Conservation (phyloP, 2,797 vertebrate genomes). For the Uromys caudimaculatus region DNA sequence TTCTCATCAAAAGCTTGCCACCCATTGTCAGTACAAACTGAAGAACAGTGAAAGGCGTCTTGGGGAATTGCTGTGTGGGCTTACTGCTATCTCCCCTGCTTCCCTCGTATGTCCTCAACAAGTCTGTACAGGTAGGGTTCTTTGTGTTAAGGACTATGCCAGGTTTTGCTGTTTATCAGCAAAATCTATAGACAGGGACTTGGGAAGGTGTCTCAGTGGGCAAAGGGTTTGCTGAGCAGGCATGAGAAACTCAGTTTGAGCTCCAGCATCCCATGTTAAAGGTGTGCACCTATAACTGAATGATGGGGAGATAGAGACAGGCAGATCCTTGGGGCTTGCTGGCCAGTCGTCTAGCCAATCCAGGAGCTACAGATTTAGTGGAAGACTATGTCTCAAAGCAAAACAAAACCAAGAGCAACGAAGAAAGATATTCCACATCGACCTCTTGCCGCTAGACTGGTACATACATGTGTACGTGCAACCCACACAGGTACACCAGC, state of each 20-base stretch:
- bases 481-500: not conserved
- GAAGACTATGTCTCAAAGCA: not conserved
- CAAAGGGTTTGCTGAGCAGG: not conserved
- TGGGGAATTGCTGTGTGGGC: slow-evolving; percentile 27
- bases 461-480: not conserved
- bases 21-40: slow-evolving; percentile 19
- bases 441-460: not conserved
- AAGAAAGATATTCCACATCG: not conserved
- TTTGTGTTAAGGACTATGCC: slow-evolving; percentile 38
- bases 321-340: not conserved
- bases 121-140: slow-evolving; percentile 59
- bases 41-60: slow-evolving; percentile 18
- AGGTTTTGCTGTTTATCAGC: slow-evolving; percentile 61
- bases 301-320: not conserved
- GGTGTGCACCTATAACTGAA: not conserved
- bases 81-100: slow-evolving; percentile 49
- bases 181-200: not conserved
- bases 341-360: not conserved
- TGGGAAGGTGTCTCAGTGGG: not conserved
- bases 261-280: not conserved
- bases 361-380: not conserved
- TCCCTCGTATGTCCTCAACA: slow-evolving; percentile 64
- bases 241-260: not conserved
- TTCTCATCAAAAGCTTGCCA: slow-evolving; percentile 65
- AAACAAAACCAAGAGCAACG: not conserved